These are phyloP conservation scores for Pipra filicauda DNA, from an alignment of 2,113 vertebrate genomes.

Conservation along the genomic window DNA sequence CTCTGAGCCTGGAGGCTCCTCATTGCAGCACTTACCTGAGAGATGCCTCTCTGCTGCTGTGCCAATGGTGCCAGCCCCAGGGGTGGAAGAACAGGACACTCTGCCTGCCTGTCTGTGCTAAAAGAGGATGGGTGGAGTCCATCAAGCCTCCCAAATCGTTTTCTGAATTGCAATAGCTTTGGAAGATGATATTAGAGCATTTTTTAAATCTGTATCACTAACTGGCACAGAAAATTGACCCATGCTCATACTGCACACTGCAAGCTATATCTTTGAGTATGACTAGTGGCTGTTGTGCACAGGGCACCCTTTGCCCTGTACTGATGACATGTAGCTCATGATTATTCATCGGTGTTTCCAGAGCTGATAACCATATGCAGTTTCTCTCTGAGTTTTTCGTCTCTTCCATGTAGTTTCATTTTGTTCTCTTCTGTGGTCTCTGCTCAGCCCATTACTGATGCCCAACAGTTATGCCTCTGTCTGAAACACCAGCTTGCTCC, in stretches of 20 bases:
- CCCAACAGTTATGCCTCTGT: rapidly evolving
- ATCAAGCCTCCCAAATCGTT: background rate
- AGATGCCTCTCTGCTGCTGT: background rate
- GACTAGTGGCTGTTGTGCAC: background rate
- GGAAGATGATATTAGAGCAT: background rate
- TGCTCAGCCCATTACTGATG: background rate
- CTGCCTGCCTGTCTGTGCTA: background rate
- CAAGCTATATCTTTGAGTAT: background rate
- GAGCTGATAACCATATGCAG: background rate
- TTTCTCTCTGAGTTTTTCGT: background rate
- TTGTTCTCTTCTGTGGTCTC: background rate
- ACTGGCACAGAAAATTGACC: background rate
- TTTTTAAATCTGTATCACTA: background rate
- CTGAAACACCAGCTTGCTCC: background rate
- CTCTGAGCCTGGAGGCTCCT: background rate
- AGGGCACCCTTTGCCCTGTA: background rate
- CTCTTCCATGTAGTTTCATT: background rate
- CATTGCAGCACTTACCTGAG: too few species aligned
- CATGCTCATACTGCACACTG: rapidly evolving
- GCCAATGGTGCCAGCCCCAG: background rate
- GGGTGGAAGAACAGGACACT: background rate
- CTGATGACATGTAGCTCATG: background rate
- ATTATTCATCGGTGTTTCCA: background rate
- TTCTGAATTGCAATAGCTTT: background rate
- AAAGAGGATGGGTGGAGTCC: background rate